Evolutionary conservation across 2,888 invertebrate species (phyloP), one percentile per base, ranked within the genome.

Genomic region (Sarcophaga carnaria): DNA sequence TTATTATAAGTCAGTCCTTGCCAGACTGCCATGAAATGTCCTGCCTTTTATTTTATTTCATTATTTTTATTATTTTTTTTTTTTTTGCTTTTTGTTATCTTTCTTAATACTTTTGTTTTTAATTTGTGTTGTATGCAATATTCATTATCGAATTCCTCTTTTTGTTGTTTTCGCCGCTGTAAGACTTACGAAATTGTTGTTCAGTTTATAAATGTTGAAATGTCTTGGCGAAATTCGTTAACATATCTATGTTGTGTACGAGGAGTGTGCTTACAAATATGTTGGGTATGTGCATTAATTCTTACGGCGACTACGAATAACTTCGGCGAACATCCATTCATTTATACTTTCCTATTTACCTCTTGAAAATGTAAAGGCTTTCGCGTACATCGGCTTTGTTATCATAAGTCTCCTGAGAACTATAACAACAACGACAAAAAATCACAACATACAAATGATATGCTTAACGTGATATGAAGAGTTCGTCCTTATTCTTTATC

Each of bases 141-240:
- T 64, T 75, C 47, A 64, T 75, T 54, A 75, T 27, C 11, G 49
- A 54, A 37, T 37, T 37, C 8, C 10, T 10, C 8, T 2, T 64
- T 75, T 27, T 27, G 64, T 27, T 70, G 17, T 25, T 54, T 54
- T 70, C 17, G 3, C 66, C 17, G 0, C 66, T 66, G 5, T 22
- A 60, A 72, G 45, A 27, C 72, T 45, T 37, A 54, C 12, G 64
- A 75, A 75, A 64, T 54, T 75, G 49, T 54, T 75, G 25, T 75
- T 75, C 5, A 75, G 20, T 74, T 37, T 47, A 14, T 54, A 54
- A 4, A 12, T 54, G 2, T 54, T 54, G 17, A 17, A 54, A 54
- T 54, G 54, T 17, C 54, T 54, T 54, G 54, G 54, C 54, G 12
- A 17, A 54, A 17, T 17, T 54, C 54, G 4, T 54, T 12, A 54